These are phyloP conservation scores for Vanessa cardui DNA, from an alignment of 2,888 invertebrate genomes.

Conservation along the genomic window DNA sequence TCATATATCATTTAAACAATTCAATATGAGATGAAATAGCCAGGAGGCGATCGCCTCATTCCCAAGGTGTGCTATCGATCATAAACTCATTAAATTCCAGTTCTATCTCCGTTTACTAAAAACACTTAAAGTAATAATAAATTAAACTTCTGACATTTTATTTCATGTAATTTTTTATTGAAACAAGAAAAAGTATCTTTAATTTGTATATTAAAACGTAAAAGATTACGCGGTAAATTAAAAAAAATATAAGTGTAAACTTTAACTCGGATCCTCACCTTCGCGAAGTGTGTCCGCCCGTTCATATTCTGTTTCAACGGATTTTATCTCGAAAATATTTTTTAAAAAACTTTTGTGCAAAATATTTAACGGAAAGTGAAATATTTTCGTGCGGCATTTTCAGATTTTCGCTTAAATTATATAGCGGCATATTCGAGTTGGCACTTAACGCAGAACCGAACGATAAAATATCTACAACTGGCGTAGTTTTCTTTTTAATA, in stretches of 20 bases:
- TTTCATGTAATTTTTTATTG: too few relatives aligned
- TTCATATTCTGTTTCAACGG: slow-evolving; percentile 8
- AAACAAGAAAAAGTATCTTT: too few relatives aligned
- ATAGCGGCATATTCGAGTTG: slow-evolving; percentile 31
- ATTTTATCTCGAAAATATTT: slow-evolving; percentile 29
- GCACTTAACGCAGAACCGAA: slow-evolving; percentile 25
- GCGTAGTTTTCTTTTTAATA: slow-evolving; percentile 27
- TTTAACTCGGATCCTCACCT: not conserved
- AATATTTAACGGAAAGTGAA: slow-evolving; percentile 12
- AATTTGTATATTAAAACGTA: too few relatives aligned
- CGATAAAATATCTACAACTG: slow-evolving; percentile 26
- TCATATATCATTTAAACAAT: too few relatives aligned
- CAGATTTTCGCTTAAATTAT: slow-evolving; percentile 31
- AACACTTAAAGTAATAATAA: too few relatives aligned
- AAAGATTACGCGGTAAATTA: too few relatives aligned
- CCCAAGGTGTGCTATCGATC: too few relatives aligned
- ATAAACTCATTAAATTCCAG: too few relatives aligned
- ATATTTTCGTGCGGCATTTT: slow-evolving; percentile 27
- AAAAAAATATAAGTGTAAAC: not conserved
- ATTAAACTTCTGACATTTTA: too few relatives aligned
- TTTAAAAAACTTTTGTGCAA: slow-evolving; percentile 23
- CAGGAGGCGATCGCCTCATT: too few relatives aligned
- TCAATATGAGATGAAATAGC: too few relatives aligned
- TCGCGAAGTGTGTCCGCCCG: not conserved
- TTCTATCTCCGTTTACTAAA: too few relatives aligned